A percentile compares a stretch with the other conserved stretches of the same genome.
Evolutionary conservation across 1,140 invertebrate species (phyloP).

Genomic region (Tribolium madens): DNA sequence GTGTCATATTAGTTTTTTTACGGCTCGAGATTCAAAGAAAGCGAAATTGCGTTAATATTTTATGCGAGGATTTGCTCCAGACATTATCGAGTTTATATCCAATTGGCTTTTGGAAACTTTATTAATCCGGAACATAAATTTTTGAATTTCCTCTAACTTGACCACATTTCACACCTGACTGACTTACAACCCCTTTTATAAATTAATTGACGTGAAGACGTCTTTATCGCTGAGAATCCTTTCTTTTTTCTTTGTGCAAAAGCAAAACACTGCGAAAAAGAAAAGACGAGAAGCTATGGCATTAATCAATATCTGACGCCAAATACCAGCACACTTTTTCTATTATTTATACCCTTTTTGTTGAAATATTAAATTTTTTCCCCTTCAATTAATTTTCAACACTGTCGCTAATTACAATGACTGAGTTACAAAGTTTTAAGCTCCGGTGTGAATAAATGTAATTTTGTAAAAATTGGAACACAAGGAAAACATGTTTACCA

Average conservation of each 20-base stretch:
- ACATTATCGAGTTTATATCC: constrained; percentile 36
- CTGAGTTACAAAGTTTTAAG: background rate
- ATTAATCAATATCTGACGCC: constrained; percentile 20
- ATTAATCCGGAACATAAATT: background rate
- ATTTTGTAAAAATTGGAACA: background rate
- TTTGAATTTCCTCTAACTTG: background rate
- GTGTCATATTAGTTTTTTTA: constrained; percentile 11
- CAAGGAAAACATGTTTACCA: constrained; percentile 11
- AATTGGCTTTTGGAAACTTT: background rate
- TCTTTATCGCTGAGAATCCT: background rate
- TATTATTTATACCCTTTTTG: constrained; percentile 18
- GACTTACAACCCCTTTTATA: background rate
- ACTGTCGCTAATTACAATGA: background rate
- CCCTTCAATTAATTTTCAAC: constrained; percentile 1
- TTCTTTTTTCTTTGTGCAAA: background rate
- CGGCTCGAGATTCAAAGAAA: constrained; percentile 13
- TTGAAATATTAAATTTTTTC: constrained; percentile 1
- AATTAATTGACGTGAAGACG: constrained; percentile 7
- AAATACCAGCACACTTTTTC: constrained; percentile 15
- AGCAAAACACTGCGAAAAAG: constrained; percentile 8
- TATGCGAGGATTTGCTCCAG: constrained; percentile 18
- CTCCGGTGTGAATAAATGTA: background rate
- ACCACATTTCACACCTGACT: background rate
- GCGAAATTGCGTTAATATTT: constrained; percentile 24
- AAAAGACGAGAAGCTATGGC: background rate